Base-by-base conservation (phyloP, 2,797 vertebrate species). In the Sebastes itinus region DNA sequence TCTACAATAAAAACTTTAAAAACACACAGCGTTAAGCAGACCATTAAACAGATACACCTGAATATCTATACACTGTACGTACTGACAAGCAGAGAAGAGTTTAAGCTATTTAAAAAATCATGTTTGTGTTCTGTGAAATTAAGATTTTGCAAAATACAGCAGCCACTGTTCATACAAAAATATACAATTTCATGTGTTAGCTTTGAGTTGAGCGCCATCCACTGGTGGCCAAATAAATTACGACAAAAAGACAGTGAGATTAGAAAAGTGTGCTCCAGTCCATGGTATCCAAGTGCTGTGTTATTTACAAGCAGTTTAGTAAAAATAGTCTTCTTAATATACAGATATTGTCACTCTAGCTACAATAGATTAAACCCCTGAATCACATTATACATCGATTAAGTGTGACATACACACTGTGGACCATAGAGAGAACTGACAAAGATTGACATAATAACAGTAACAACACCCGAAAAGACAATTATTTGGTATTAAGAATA, bases 151-250 rank as follows among this genome's bases (percentile, higher is more conserved):
- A 74, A 64, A 42, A 58, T 71, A 77, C 38, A 86, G 72, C 25
- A 81, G 55, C 28, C 25, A 64, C 16, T 22, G 30, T 67, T 70
- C 27, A 75, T 72, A 79, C 65, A 78, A 88, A 80, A 64, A n/a
- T 56, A 88, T 79, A 79, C n/a, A 63, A 74, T 52, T 59, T 60
- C 16, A 89, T 80, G 59, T 71, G 56, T 82, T 54, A 83, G 52
- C 64, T 88, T 42, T 64, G 78, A 82, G 65, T 65, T 82, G 75
- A 85, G 80, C 73, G 84, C 92, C 89, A 92, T 71, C 88, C 72
- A 87, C 30, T 87, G 89, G 90, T 87, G 79, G 58, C 62, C 5
- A 81, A 92, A 93, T 93, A 91, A 91, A 92, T 93, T 89, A 93
- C 83, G 93, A 80, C 55, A 83, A 85, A 62, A 68, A 68, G n/a